These are phyloP conservation scores for Catalaphyllia jardinei DNA, from an alignment of 64 coral and sea anemone species.

Conservation along the genomic window DNA sequence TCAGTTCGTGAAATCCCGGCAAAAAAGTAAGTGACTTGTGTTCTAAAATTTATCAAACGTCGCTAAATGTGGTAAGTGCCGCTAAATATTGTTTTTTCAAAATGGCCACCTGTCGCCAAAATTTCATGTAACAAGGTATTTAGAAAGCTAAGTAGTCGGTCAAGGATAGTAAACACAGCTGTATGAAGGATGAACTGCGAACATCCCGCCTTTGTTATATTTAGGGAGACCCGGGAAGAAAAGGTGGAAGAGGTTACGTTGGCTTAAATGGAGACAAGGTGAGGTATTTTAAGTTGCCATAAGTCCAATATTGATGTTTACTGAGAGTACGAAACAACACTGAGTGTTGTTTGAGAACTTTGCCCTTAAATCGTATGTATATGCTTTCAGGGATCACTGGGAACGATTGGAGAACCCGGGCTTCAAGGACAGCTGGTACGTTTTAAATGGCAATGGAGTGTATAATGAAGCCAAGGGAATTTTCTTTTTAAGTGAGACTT, in stretches of 20 bases:
- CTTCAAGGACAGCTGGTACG: slow-evolving; percentile 42
- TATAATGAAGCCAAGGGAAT: neutral
- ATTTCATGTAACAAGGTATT: too few relatives aligned
- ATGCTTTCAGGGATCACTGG: slow-evolving; percentile 11
- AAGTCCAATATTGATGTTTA: neutral
- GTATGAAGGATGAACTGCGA: neutral
- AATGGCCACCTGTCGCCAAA: too few relatives aligned
- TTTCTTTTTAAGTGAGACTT: neutral
- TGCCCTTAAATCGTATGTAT: neutral
- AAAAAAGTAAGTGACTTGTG: too few relatives aligned
- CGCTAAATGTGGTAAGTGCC: too few relatives aligned
- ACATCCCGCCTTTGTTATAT: neutral
- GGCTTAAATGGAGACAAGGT: slow-evolving; percentile 63
- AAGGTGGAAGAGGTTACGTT: slow-evolving; percentile 35
- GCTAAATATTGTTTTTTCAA: too few relatives aligned
- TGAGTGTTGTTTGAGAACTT: neutral
- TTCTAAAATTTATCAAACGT: too few relatives aligned
- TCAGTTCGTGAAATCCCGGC: too few relatives aligned
- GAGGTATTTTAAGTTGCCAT: neutral
- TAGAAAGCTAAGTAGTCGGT: neutral
- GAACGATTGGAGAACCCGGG: slow-evolving; percentile 35
- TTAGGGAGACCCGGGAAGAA: slow-evolving; percentile 58
- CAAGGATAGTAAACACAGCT: neutral
- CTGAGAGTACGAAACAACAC: neutral
- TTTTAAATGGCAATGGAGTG: neutral